phyloP scores from a whole-genome alignment of 2,888 invertebrate genomes.

The Lacanobia wlatinum region DNA sequence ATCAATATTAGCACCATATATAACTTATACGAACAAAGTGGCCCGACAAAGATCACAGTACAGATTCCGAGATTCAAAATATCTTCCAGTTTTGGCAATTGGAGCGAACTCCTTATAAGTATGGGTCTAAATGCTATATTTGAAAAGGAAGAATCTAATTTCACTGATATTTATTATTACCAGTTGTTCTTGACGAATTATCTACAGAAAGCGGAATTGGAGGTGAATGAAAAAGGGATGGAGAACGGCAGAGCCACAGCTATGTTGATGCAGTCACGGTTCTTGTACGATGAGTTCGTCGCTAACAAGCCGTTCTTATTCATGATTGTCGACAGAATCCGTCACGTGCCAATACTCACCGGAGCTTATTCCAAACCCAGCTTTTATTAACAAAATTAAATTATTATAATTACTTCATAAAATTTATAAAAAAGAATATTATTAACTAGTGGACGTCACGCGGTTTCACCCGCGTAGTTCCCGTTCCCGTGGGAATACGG shows the following conservation, averaged over 20 bases:
- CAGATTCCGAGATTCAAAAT: constrained; percentile 91
- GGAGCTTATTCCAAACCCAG: constrained; percentile 85
- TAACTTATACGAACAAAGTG: constrained; percentile 77
- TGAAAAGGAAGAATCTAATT: constrained; percentile 72
- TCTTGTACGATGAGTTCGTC: constrained; percentile 69
- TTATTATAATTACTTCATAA: too few species aligned
- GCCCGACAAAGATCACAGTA: constrained; percentile 86
- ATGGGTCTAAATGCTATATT: constrained; percentile 84
- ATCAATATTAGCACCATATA: constrained; percentile 87
- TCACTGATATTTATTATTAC: constrained; percentile 76
- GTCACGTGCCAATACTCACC: constrained; percentile 78
- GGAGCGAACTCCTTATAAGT: constrained; percentile 84
- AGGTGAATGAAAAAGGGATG: constrained; percentile 84
- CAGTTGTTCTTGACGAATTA: constrained; percentile 78
- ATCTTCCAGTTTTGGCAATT: constrained; percentile 84
- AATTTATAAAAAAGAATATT: too few species aligned
- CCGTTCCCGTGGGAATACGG: too few species aligned
- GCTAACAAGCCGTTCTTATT: constrained; percentile 84
- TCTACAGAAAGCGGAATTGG: constrained; percentile 84
- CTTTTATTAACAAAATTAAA: not conserved
- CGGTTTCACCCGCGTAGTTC: too few species aligned
- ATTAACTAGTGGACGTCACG: too few species aligned
- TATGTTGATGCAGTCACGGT: constrained; percentile 70
- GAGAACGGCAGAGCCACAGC: constrained; percentile 75
- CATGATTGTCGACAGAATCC: constrained; percentile 81